These are phyloP conservation scores for Phaenicophaeus curvirostris DNA, from an alignment of 2,797 vertebrate genomes.

Conservation along the genomic window DNA sequence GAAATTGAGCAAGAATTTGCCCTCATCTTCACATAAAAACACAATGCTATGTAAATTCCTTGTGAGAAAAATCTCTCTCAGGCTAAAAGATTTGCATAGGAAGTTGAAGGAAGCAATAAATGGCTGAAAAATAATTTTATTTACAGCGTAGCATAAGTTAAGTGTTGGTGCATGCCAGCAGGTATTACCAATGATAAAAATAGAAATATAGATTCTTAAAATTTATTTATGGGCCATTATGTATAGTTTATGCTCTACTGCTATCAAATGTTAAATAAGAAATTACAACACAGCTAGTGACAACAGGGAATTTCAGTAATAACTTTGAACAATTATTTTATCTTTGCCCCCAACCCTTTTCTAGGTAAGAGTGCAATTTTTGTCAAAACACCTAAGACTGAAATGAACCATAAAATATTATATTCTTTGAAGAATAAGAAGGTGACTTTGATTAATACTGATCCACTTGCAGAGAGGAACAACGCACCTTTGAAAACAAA, in stretches of 20 bases:
- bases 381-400: neutral
- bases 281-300: neutral
- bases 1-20: neutral
- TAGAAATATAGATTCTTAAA: neutral
- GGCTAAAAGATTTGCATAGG: neutral
- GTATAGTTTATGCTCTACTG: neutral
- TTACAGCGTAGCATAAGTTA: neutral
- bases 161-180: neutral
- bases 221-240: conserved; percentile 5
- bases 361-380: neutral
- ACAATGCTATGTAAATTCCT: neutral
- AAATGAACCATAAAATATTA: neutral
- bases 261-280: neutral
- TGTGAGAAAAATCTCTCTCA: neutral
- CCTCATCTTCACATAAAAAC: neutral
- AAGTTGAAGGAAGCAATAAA: neutral
- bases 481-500: conserved; percentile 5
- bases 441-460: neutral
- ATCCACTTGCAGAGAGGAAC: neutral
- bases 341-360: neutral
- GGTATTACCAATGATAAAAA: neutral
- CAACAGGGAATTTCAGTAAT: neutral
- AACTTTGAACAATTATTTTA: neutral
- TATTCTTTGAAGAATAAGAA: neutral
- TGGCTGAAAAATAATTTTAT: neutral